Base-by-base conservation (phyloP, 2,797 vertebrate genomes). In the Cottoperca gobio region DNA sequence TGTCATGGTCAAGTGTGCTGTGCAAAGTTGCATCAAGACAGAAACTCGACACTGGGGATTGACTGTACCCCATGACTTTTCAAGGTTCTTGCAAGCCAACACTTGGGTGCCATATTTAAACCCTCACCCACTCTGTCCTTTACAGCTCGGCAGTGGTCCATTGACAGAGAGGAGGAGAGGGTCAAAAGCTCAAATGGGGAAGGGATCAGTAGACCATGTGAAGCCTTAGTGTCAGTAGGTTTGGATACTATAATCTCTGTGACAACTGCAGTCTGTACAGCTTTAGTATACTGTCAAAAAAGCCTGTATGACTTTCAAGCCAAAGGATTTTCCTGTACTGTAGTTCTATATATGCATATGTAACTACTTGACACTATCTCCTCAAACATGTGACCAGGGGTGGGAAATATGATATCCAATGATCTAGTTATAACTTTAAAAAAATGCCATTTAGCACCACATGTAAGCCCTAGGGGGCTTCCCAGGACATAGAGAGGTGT, bases 41-140 rank as follows among this genome's bases (percentile, higher is more conserved):
- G 90, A 93, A 91, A 92, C 73, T 61, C 0, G 78, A 92, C 84
- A 71, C 73, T 69, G 31, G 13, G 66, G 83, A 91, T 79, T 53
- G 88, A 91, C 85, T 85, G 77, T 48, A 49, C 78, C 21, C 35
- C 35, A 37, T 82, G 86, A 87, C 75, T 74, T 79, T n/a, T 48
- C 76, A 79, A 82, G 40, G 61, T 64, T 75, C 62, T 58, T 76
- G 83, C 45, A 88, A 90, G 77, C 63, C 54, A 82, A 90, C 64
- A 81, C 83, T 31, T 11, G 21, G 60, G n/a, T 54, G 31, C 89
- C 90, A 88, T 73, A 67, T 75, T 81, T 55, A 66, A 66, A 54
- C 46, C 61, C 63, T 46, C 12, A 48, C 33, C 62, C 35, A 14
- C 9, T 42, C 43, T 74, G 59, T n/a, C n/a, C n/a, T n/a, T n/a